phyloP scores from a whole-genome alignment of 2,888 invertebrate genomes.

The Stenodema calcarata region DNA sequence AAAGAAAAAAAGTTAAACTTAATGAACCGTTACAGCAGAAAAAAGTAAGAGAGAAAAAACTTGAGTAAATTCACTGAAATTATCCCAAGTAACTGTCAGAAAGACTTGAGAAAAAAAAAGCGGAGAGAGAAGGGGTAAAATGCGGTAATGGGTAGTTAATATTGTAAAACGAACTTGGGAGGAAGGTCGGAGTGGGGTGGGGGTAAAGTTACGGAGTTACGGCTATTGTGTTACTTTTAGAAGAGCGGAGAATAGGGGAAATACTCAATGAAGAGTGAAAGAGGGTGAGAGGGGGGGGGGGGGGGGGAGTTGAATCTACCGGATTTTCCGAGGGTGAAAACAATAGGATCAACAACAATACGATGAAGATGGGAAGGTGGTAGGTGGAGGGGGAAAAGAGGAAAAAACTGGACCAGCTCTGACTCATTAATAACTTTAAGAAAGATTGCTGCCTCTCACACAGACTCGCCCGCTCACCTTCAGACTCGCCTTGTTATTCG shows the following conservation, averaged over 20 bases:
- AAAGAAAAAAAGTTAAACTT: background rate
- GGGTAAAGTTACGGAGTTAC: background rate
- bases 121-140: background rate
- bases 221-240: background rate
- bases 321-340: conserved; percentile 12
- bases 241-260: background rate
- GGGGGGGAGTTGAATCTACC: background rate
- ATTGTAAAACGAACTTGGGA: background rate
- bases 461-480: background rate
- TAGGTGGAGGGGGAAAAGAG: background rate
- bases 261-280: conserved; percentile 1
- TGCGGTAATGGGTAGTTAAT: conserved; percentile 5
- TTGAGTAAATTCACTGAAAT: background rate
- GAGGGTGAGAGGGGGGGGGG: background rate
- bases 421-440: conserved; percentile 12
- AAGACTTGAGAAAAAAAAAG: background rate
- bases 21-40: background rate
- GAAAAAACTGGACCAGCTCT: conserved; percentile 7
- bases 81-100: background rate
- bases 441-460: background rate
- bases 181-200: background rate
- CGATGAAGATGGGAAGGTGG: background rate
- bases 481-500: too few relatives aligned
- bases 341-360: conserved; percentile 10
- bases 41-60: background rate